Conservation (phyloP, 1,140 invertebrate genomes). For the Halictus rubicundus region DNA sequence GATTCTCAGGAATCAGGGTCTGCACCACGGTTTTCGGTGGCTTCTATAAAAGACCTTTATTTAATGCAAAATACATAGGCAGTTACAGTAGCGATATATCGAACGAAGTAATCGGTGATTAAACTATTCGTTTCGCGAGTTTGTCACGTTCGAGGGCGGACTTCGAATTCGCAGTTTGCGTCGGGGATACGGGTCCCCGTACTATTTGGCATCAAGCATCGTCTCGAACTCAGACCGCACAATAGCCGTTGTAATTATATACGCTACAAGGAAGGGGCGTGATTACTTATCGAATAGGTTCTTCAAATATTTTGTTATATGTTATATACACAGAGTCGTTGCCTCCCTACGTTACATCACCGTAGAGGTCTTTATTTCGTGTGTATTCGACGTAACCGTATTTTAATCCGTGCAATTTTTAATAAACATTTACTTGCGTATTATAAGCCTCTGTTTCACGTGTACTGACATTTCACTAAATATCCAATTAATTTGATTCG, state of each 20-base stretch:
- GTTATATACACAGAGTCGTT: slow-evolving; percentile 50
- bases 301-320: slow-evolving; percentile 43
- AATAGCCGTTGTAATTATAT: neutral
- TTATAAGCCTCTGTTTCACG: no score
- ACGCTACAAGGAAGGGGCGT: neutral
- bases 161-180: slow-evolving; percentile 50
- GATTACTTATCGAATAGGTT: slow-evolving; percentile 54
- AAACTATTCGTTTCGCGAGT: slow-evolving; percentile 24
- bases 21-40: slow-evolving; percentile 11
- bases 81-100: slow-evolving; percentile 54
- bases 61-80: slow-evolving; percentile 50
- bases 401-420: no score
- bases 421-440: no score
- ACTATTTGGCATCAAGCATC: slow-evolving; percentile 56
- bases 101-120: slow-evolving; percentile 51
- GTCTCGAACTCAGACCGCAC: neutral
- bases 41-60: slow-evolving; percentile 61
- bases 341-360: slow-evolving; percentile 20
- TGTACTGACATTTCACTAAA: no score
- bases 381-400: no score
- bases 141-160: neutral
- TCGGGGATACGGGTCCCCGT: slow-evolving; percentile 13
- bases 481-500: no score
- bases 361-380: no score
- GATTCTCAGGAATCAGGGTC: neutral